Evolutionary conservation across 2,113 vertebrate genomes (phyloP).

Genomic region (Pangasianodon hypophthalmus): DNA sequence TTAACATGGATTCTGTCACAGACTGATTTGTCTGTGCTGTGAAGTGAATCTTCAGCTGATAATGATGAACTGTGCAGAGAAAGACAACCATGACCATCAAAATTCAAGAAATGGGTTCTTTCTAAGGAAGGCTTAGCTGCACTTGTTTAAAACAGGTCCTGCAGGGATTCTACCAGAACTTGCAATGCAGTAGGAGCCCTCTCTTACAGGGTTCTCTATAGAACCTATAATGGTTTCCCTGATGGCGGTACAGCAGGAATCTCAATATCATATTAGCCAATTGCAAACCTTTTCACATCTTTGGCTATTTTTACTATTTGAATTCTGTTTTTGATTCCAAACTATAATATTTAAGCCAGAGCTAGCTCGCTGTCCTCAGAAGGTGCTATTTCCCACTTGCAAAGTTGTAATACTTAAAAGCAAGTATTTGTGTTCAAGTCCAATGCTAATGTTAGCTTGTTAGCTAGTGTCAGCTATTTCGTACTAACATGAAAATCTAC

Average conservation of each 20-base stretch:
- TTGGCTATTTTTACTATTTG: too few species aligned
- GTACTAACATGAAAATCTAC: not conserved
- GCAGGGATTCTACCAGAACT: not conserved
- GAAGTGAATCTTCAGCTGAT: slow-evolving; percentile 80
- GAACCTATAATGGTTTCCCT: too few species aligned
- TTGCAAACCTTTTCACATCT: too few species aligned
- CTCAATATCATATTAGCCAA: too few species aligned
- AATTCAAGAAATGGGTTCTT: not conserved
- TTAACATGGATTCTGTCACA: slow-evolving; percentile 66
- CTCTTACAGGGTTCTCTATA: too few species aligned
- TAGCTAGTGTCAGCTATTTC: not conserved
- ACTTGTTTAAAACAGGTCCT: not conserved
- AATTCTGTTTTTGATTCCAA: too few species aligned
- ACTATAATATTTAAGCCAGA: too few species aligned
- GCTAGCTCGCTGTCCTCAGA: too few species aligned
- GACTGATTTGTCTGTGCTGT: slow-evolving; percentile 63
- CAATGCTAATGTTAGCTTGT: not conserved
- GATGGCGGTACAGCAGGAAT: too few species aligned
- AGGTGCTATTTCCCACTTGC: too few species aligned
- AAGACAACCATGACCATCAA: not conserved
- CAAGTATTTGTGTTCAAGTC: not conserved
- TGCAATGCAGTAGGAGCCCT: too few species aligned
- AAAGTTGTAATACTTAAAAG: not conserved
- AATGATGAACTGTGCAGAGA: slow-evolving; percentile 72
- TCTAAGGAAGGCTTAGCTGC: not conserved